Evolutionary conservation across 2,113 vertebrate genomes (phyloP), one percentile per base, ranked within the genome.

Genomic region (Pangasianodon hypophthalmus): DNA sequence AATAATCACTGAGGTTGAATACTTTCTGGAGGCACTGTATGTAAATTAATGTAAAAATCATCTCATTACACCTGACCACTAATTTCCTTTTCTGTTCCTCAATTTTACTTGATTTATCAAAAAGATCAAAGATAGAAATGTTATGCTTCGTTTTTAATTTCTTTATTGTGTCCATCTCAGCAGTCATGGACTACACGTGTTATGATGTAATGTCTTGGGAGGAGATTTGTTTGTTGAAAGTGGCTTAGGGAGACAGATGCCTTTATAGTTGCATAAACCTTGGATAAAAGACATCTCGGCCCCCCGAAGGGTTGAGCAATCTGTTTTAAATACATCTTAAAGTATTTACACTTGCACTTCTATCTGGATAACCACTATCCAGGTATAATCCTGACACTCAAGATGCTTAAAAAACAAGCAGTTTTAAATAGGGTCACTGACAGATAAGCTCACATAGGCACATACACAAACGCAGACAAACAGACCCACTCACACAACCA

Each of bases 121-220:
- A 32, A 82, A 19, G 16, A 32, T 82, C n/a, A 21, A n/a, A 19
- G 5, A 32, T 18, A 81, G 6, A 82, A 84, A 24, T 26, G 37
- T 11, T 19, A 32, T 32, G 6, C 0, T 82, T 82, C 0, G 21
- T 58, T 84, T 41, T 44, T 41, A 6, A 13, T 60, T 58, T 83
- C 2, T 13, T 60, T 84, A 41, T 24, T 6, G n/a, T 41, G 37
- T 56, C 54, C 82, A 41, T 41, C 37, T 41, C 46, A 16, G 19
- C 81, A 21, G 16, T 37, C 4, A 83, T 83, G 18, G 19, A 24
- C 32, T 32, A 83, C n/a, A 44, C 60, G 21, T 62, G 37, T 84
- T 84, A 84, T 44, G 56, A 41, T 62, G 37, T 84, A 62, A 84
- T 84, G 37, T 62, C 82, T 46, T 44, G 16, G 80, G 80, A 54